Conservation (phyloP, 2,113 vertebrate species). For the Psilopogon haemacephalus region DNA sequence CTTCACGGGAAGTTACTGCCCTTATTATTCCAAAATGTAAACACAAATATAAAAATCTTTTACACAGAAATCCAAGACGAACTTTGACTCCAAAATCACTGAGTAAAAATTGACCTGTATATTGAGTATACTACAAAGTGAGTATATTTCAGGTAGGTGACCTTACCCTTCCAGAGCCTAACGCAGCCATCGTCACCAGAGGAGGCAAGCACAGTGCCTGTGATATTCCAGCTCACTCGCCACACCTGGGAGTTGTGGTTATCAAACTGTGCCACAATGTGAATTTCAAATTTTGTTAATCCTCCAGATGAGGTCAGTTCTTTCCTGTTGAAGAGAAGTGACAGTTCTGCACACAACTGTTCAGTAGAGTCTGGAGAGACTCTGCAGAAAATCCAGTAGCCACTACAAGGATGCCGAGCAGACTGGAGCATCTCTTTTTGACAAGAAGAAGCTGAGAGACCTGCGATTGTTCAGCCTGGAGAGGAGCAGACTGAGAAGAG, state of each 20-base stretch:
- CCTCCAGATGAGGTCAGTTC: conserved; percentile 86
- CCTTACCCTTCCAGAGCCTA: conserved; percentile 95
- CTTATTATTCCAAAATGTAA: background rate
- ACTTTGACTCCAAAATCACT: background rate
- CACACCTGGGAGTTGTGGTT: conserved; percentile 98
- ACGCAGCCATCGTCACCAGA: conserved; percentile 97
- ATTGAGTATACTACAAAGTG: background rate
- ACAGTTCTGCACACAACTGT: background rate
- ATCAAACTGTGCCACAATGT: conserved; percentile 95
- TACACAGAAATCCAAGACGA: background rate
- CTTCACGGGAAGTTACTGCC: background rate
- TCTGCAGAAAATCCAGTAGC: too few species aligned
- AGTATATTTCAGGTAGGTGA: background rate
- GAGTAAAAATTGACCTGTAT: background rate
- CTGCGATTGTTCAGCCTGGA: too few species aligned
- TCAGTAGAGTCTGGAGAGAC: background rate
- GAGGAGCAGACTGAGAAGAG: too few species aligned
- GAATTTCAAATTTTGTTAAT: conserved; percentile 93
- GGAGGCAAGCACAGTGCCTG: conserved; percentile 94
- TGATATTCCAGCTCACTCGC: conserved; percentile 98
- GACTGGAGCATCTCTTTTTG: too few species aligned
- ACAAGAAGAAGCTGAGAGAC: too few species aligned
- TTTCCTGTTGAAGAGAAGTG: conserved; percentile 78
- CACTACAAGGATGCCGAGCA: too few species aligned
- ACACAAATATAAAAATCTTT: background rate